A percentile compares a stretch with the other conserved stretches of the same genome.
These are phyloP conservation scores for Theretra japonica DNA, from an alignment of 2,888 invertebrate genomes.

Conservation along the genomic window DNA sequence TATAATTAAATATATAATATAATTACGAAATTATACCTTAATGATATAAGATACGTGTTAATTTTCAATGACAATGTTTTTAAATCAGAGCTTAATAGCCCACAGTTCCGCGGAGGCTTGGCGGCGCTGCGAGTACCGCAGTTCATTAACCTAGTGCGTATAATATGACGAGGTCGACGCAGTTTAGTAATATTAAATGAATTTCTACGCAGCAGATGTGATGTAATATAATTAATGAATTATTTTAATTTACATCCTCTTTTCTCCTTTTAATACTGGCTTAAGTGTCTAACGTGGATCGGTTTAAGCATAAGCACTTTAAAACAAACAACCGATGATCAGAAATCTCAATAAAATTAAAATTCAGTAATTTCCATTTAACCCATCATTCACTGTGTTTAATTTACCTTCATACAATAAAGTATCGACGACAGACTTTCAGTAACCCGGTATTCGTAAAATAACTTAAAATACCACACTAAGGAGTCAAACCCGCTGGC, in stretches of 20 bases:
- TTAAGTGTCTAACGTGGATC: too few relatives aligned
- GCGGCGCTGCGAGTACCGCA: not conserved
- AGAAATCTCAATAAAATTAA: too few relatives aligned
- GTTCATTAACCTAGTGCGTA: not conserved
- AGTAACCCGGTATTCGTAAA: too few relatives aligned
- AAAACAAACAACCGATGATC: too few relatives aligned
- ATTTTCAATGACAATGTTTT: not conserved
- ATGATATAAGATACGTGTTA: not conserved
- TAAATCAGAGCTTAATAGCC: not conserved
- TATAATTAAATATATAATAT: not conserved
- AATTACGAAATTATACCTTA: not conserved
- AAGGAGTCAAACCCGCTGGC: too few relatives aligned
- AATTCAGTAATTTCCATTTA: too few relatives aligned
- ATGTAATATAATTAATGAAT: not conserved
- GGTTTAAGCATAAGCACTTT: too few relatives aligned
- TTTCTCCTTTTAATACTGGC: too few relatives aligned
- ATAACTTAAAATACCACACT: too few relatives aligned
- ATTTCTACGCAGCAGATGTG: not conserved
- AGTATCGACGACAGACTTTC: too few relatives aligned
- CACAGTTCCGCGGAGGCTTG: not conserved
- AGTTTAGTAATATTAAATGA: not conserved
- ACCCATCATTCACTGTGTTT: too few relatives aligned
- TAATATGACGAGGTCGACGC: not conserved
- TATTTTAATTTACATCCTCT: not conserved
- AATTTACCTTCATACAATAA: too few relatives aligned